phyloP scores from a whole-genome alignment of 2,888 invertebrate species.

The Amiota minor region DNA sequence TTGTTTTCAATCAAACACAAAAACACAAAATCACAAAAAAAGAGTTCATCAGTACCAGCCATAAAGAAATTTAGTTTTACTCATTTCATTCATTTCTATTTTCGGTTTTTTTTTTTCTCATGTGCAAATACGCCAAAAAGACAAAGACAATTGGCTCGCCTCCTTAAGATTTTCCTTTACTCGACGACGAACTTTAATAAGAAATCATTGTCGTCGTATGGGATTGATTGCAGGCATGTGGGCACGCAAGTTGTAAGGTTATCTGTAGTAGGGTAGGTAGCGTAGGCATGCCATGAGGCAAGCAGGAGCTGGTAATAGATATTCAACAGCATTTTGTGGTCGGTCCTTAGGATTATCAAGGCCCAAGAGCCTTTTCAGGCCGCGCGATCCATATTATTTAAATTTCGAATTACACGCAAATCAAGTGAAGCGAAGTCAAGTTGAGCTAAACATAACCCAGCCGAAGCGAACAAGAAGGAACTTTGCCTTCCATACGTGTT shows the following conservation, averaged over 20 bases:
- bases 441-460: neutral
- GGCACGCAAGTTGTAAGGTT: too few relatives aligned
- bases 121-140: conserved; percentile 48
- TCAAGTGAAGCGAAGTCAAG: conserved; percentile 29
- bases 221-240: neutral
- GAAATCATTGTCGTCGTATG: too few relatives aligned
- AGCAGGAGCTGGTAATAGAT: conserved; percentile 13
- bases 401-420: conserved; percentile 69
- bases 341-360: conserved; percentile 36
- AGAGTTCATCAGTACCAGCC: conserved; percentile 26
- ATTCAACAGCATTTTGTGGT: conserved; percentile 34
- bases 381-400: conserved; percentile 65
- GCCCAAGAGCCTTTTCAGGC: conserved; percentile 41
- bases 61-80: neutral
- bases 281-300: neutral
- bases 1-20: conserved; percentile 1
- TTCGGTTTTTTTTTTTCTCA: conserved; percentile 33
- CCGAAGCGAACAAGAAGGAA: conserved; percentile 24
- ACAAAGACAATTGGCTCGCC: conserved; percentile 43
- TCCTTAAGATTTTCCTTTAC: too few relatives aligned
- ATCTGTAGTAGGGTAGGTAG: neutral
- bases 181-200: too few relatives aligned
- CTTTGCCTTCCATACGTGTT: conserved; percentile 25
- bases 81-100: neutral
- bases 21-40: conserved; percentile 8